Evolutionary conservation across 64 coral and sea anemone genomes (phyloP).

Genomic region (Platygyra sinensis): DNA sequence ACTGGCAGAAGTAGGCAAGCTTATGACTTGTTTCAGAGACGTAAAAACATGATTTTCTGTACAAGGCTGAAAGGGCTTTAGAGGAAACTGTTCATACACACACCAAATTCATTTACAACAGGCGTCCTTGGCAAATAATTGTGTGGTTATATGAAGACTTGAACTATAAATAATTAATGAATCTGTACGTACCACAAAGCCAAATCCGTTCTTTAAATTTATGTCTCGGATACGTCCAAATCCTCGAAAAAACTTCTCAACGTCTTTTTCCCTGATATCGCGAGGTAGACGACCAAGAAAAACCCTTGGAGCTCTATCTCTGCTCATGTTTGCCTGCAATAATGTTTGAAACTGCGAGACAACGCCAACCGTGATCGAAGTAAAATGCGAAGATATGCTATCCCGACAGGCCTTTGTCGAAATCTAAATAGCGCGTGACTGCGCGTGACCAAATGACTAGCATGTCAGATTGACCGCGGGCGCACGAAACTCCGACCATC

Average conservation of each 20-base stretch:
- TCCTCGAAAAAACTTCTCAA: constrained; percentile 95
- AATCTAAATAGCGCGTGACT: not conserved
- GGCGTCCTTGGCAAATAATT: too few species aligned
- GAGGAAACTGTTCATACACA: too few species aligned
- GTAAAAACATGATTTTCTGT: too few species aligned
- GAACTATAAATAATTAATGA: not conserved
- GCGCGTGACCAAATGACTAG: not conserved
- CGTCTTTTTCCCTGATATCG: constrained; percentile 77
- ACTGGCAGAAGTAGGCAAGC: too few species aligned
- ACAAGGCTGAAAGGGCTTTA: too few species aligned
- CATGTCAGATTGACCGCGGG: not conserved
- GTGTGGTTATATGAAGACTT: too few species aligned
- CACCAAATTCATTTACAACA: too few species aligned
- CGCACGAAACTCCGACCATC: not conserved
- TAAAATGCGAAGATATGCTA: not conserved
- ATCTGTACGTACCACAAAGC: constrained; percentile 82
- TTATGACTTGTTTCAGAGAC: too few species aligned
- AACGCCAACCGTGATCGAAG: not conserved
- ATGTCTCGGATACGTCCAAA: constrained; percentile 96
- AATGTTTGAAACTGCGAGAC: not conserved
- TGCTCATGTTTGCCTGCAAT: constrained; percentile 40
- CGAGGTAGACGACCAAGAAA: constrained; percentile 91
- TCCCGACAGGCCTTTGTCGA: not conserved
- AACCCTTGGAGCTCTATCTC: constrained; percentile 85
- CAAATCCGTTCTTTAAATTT: constrained; percentile 97